phyloP scores from a whole-genome alignment of 2,113 vertebrate species.

The Xenopus tropicalis region UCB_Xtro_10.0 CM004449.2:29888501-29889000 shows the following conservation, averaged over 20 bases:
- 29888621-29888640: not conserved
- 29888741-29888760: not conserved
- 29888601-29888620: too few relatives aligned
- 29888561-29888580: too few relatives aligned
- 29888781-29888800: constrained; percentile 32
- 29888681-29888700: not conserved
- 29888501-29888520: not conserved
- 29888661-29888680: not conserved
- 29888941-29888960: constrained; percentile 2
- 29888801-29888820: constrained; percentile 27
- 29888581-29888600: too few relatives aligned
- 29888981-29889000: not conserved
- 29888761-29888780: not conserved
- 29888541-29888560: not conserved
- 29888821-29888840: constrained; percentile 29
- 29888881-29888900: constrained; percentile 33
- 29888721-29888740: not conserved
- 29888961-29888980: constrained; percentile 6
- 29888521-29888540: not conserved
- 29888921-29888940: constrained; percentile 1
- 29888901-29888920: constrained; percentile 17
- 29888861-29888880: constrained; percentile 19
- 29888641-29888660: not conserved
- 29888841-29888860: constrained; percentile 41
- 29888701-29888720: not conserved